These are phyloP conservation scores for Diacarnus erythraeanus DNA, from an alignment of 37 sponge, comb jelly and placozoan genomes.

Conservation along the genomic window DNA sequence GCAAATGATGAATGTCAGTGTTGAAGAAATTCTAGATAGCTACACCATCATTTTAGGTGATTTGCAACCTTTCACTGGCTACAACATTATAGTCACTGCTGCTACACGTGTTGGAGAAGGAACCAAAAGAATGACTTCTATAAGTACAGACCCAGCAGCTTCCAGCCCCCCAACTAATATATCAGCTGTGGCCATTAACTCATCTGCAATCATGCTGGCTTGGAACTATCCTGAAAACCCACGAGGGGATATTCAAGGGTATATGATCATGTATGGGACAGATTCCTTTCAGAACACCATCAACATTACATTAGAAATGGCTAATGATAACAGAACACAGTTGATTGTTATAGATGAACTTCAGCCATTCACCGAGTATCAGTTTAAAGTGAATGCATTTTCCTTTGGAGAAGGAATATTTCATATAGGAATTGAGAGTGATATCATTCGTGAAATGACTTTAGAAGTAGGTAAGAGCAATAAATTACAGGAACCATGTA, in stretches of 20 bases:
- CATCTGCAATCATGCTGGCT: conserved; percentile 31
- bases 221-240: conserved; percentile 52
- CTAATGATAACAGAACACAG: conserved; percentile 34
- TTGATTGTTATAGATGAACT: not conserved
- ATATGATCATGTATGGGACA: conserved; percentile 19
- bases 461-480: too few relatives aligned
- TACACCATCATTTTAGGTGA: conserved; percentile 1
- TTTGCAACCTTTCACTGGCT: conserved; percentile 43
- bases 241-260: conserved; percentile 47
- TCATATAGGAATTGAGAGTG: too few relatives aligned
- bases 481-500: too few relatives aligned
- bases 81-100: conserved; percentile 45
- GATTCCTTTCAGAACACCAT: not conserved
- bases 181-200: conserved; percentile 1
- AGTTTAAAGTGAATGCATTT: conserved; percentile 36
- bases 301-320: conserved; percentile 10
- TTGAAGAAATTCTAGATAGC: not conserved
- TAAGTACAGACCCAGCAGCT: conserved; percentile 20
- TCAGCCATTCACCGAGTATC: conserved; percentile 27
- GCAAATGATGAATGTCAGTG: conserved; percentile 12
- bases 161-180: conserved; percentile 3
- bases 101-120: conserved; percentile 51
- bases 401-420: conserved; percentile 23
- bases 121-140: not conserved
- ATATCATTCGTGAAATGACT: too few relatives aligned